Conservation (phyloP, 30 jellyfish, hydroid and myxozoan genomes). For the Turritopsis dohrnii region DNA sequence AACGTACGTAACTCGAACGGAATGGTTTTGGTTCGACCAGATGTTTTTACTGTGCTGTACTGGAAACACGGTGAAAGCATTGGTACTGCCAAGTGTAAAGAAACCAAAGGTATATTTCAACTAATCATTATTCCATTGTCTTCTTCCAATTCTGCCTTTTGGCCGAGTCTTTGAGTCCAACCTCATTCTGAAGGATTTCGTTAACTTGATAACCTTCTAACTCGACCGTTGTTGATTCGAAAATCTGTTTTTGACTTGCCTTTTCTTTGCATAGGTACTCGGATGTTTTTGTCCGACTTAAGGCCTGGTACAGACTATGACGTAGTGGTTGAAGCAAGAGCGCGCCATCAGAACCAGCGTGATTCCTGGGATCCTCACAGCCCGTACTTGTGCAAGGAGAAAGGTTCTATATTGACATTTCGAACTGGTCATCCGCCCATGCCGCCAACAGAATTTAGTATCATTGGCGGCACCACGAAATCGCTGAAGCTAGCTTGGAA, state of each 20-base stretch:
- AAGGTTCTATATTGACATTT: slow-evolving; percentile 4
- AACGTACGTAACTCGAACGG: slow-evolving; percentile 7
- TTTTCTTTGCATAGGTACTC: slow-evolving; percentile 1
- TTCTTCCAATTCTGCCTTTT: not conserved
- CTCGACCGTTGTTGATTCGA: not conserved
- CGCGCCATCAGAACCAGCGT: slow-evolving; percentile 46
- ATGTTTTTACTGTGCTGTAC: slow-evolving; percentile 26
- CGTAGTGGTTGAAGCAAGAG: slow-evolving; percentile 39
- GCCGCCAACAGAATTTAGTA: slow-evolving; percentile 48
- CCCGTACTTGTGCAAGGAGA: slow-evolving; percentile 36
- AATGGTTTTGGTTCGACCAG: slow-evolving; percentile 37
- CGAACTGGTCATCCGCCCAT: slow-evolving; percentile 55
- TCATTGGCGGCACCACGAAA: slow-evolving; percentile 45
- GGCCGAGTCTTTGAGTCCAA: too few relatives aligned
- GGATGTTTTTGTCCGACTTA: slow-evolving; percentile 38
- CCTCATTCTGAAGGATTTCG: too few relatives aligned
- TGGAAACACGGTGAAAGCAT: slow-evolving; percentile 33
- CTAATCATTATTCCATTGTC: not conserved
- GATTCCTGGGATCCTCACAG: slow-evolving; percentile 52
- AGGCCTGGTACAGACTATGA: slow-evolving; percentile 55
- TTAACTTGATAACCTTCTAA: not conserved
- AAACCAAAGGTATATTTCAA: slow-evolving; percentile 33
- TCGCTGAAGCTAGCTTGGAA: slow-evolving; percentile 44
- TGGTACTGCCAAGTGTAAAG: slow-evolving; percentile 34
- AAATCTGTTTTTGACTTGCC: not conserved